Evolutionary conservation across 2,797 vertebrate genomes (phyloP).

Genomic region (Antrozous pallidus): DNA sequence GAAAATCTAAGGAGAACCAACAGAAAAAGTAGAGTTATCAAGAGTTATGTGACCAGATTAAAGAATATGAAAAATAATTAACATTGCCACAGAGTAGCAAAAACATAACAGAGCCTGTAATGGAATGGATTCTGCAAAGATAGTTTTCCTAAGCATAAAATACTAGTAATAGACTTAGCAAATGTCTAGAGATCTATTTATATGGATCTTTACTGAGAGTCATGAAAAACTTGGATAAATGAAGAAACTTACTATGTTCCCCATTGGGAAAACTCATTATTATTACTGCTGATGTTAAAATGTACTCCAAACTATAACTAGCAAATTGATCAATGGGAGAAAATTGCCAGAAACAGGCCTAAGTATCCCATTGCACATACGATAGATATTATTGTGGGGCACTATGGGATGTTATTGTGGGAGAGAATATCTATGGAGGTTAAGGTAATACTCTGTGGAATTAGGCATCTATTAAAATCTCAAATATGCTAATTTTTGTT

Average conservation of each 20-base stretch:
- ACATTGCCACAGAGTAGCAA: not conserved
- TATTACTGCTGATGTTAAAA: conserved; percentile 23
- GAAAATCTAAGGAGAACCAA: not conserved
- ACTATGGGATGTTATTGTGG: not conserved
- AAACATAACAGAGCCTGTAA: not conserved
- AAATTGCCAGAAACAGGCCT: not conserved
- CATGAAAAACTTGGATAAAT: not conserved
- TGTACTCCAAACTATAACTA: not conserved
- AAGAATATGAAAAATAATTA: not conserved
- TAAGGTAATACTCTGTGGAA: not conserved
- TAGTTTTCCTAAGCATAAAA: not conserved
- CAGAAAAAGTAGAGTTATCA: not conserved
- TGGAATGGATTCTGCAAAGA: not conserved
- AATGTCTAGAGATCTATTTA: not conserved
- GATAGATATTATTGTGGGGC: not conserved
- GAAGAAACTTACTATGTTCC: not conserved
- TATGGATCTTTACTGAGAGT: not conserved
- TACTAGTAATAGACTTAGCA: not conserved
- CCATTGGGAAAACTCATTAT: not conserved
- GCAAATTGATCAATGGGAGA: not conserved
- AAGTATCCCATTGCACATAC: not conserved
- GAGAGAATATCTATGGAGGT: not conserved
- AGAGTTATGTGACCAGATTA: not conserved
- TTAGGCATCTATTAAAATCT: not conserved
- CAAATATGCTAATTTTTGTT: not conserved